Base-by-base conservation (phyloP, 2,888 invertebrate species). In the Catocala sponsa region DNA sequence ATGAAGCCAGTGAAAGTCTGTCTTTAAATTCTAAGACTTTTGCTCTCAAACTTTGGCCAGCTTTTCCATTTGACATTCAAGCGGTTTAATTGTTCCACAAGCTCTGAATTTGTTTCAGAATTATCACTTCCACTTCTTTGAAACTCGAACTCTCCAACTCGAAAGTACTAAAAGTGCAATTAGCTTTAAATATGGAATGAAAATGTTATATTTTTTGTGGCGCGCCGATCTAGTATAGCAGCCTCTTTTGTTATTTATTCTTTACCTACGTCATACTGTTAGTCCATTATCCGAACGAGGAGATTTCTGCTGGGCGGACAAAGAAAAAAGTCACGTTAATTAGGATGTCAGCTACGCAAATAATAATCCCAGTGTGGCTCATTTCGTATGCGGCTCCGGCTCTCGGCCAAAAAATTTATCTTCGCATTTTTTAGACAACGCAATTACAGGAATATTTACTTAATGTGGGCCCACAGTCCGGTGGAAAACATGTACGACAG, bases 391-490 rank as follows among this genome's bases (percentile, higher is more conserved):
- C 90, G 87, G 84, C 80, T 84, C 80, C 80, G 80, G 80, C 81
- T 81, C 80, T 82, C 78, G 76, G 82, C 85, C 87, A 86, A 88
- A 90, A 90, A 91, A 90, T 83, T 86, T 90, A 88, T 90, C 86
- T 87, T 83, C 77, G 74, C 85, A 83, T 89, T 91, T 89, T 92
- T 91, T 85, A 87, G 86, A 87, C 86, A 88, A 87, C 86, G 85
- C 90, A 91, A 91, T 92, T 91, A 91, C 88, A 90, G 85, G 83
- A 87, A 87, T 91, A 89, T 91, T 92, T 91, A 90, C 88, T 89
- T 89, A 89, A 89, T 86, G 83, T 81, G 76, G 71, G 75, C 74
- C 79, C 76, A 72, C 78, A 74, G 73, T 80, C 79, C 78, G 68
- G 70, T 78, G 75, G 76, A 74, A 83, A 86, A 88, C 85, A 86